Evolutionary conservation across 1,140 invertebrate species (phyloP), one percentile per base, ranked within the genome.

Genomic region (Teleopsis dalmanni): DNA sequence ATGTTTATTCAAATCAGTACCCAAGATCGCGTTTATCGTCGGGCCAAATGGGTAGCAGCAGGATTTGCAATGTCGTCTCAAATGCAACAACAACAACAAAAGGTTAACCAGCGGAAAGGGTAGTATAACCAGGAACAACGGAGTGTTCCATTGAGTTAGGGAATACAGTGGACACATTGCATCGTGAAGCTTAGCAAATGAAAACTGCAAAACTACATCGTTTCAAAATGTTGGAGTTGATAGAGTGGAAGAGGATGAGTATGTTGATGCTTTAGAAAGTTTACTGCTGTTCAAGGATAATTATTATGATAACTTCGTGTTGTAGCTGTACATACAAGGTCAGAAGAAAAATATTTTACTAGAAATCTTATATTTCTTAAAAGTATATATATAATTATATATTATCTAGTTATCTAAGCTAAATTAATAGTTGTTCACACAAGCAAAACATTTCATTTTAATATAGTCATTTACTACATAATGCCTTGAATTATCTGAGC

Each of bases 1-100:
- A 63, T 88, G 35, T 85, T 84, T 71, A 78, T 81, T 29, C 85
- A 85, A 8, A 61, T 88, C 14, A 81, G 81, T 60, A 80, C 78
- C 18, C 75, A 78, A n/a, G 70, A 78, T 44, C 76, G 72, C 54
- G 83, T 79, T 6, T 89, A 84, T 83, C 75, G 80, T 14, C 77
- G 81, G 56, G 73, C 78, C 3, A 85, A 82, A 72, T 79, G 81
- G 57, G 79, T 75, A 7, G 80, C 81, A 0, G 81, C 78, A 8
- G 85, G 80, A 55, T 52, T 87, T 31, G 77, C 76, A 44, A 57
- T 88, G 11, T 86, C 86, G 19, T 81, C 88, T 56, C 76, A 81
- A 3, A 77, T 89, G 60, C 73, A 76, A 23, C 62, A 23, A 25
- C 47, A 0, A 51, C 16, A 8, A 49, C 21, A 19, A 51, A 59